These are phyloP conservation scores for Callipepla californica DNA, from an alignment of 2,113 vertebrate species.

Conservation along the genomic window DNA sequence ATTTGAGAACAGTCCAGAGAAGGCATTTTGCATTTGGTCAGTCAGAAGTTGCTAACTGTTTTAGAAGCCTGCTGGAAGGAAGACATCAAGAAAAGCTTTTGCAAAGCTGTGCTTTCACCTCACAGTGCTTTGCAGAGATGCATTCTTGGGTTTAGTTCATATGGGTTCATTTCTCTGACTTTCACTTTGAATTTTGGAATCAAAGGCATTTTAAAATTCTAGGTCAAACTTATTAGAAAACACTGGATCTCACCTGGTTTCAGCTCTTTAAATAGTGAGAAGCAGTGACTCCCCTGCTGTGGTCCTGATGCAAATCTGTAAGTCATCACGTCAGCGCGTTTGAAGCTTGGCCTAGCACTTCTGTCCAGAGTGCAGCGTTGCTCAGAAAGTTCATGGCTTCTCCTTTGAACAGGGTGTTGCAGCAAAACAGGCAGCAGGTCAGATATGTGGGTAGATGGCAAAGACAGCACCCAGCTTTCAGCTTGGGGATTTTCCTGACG, in stretches of 20 bases:
- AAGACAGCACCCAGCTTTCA: background rate
- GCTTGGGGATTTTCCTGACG: background rate
- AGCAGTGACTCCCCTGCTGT: constrained; percentile 19
- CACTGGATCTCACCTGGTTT: constrained; percentile 18
- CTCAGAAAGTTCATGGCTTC: background rate
- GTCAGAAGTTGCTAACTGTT: background rate
- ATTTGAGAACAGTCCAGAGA: background rate
- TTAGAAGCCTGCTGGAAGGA: background rate
- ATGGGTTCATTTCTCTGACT: constrained; percentile 6
- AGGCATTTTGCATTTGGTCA: background rate
- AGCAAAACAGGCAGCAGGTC: background rate
- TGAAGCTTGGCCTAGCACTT: constrained; percentile 41
- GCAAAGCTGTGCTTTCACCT: constrained; percentile 25
- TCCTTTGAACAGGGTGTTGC: background rate
- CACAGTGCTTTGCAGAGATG: background rate
- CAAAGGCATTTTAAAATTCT: constrained; percentile 41
- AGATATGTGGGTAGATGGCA: background rate
- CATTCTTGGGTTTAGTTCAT: constrained; percentile 41
- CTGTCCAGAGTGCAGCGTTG: background rate
- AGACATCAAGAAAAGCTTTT: background rate
- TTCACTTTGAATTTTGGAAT: constrained; percentile 46
- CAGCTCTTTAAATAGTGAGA: background rate
- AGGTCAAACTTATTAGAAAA: constrained; percentile 31
- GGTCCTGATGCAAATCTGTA: constrained; percentile 6
- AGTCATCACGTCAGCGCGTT: background rate